Conservation (phyloP, 1,140 invertebrate genomes). For the Drosophila subpulchrella region DNA sequence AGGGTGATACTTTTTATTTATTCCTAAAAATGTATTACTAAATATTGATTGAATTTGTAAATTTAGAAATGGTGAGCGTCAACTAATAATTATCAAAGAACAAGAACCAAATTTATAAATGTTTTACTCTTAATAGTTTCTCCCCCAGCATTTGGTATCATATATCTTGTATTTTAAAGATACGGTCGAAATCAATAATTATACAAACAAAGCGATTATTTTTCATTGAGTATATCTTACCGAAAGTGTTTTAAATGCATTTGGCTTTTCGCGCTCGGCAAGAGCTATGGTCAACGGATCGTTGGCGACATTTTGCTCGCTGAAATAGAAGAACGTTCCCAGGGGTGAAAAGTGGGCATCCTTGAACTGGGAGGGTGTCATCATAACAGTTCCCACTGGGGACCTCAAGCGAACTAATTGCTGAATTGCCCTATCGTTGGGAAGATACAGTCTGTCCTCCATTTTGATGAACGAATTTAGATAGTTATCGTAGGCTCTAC, state of each 20-base stretch:
- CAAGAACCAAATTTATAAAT: too few species aligned
- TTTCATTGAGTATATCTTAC: background rate
- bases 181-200: too few species aligned
- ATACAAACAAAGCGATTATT: too few species aligned
- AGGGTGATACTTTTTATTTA: too few species aligned
- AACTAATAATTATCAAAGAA: too few species aligned
- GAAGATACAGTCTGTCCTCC: constrained; percentile 20
- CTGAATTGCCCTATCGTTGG: background rate
- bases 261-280: constrained; percentile 1
- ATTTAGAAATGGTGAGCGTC: too few species aligned
- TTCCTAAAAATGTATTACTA: too few species aligned
- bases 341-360: background rate
- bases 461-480: constrained; percentile 9
- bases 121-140: too few species aligned
- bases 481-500: constrained; percentile 6
- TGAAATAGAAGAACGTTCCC: constrained; percentile 2
- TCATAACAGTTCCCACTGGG: background rate
- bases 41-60: too few species aligned
- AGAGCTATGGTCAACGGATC: constrained; percentile 25
- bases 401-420: background rate
- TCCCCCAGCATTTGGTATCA: too few species aligned
- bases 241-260: constrained; percentile 19
- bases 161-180: too few species aligned
- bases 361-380: constrained; percentile 12
- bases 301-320: background rate